Evolutionary conservation across 1,140 invertebrate species (phyloP).

Genomic region (Venturia canescens): DNA sequence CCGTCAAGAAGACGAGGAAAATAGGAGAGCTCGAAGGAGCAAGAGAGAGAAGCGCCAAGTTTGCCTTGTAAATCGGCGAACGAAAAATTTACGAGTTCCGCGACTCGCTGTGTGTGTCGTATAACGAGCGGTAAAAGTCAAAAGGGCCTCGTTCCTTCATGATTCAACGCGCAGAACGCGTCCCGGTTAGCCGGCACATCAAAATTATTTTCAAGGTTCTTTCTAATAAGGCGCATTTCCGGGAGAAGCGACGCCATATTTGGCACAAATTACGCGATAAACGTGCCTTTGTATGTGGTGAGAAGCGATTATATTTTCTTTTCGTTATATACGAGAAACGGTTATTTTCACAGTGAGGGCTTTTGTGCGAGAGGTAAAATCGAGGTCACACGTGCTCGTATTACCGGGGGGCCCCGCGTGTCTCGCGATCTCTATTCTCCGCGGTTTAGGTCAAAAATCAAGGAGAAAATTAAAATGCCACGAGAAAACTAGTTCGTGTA

Average conservation of each 20-base stretch:
- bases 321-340: not conserved
- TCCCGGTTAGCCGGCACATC: not conserved
- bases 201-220: too few species aligned
- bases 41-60: slow-evolving; percentile 32
- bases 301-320: too few species aligned
- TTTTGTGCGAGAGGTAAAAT: too few species aligned
- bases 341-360: too few species aligned
- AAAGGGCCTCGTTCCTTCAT: not conserved
- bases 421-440: too few species aligned
- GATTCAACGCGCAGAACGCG: not conserved
- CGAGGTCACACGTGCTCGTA: too few species aligned
- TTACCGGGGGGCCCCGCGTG: too few species aligned
- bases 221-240: too few species aligned
- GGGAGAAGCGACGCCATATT: too few species aligned
- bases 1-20: not conserved
- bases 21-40: not conserved
- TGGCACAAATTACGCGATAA: too few species aligned
- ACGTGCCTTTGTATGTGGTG: too few species aligned
- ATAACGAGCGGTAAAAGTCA: slow-evolving; percentile 10
- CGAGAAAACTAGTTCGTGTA: not conserved
- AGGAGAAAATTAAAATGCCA: not conserved
- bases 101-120: not conserved
- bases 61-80: slow-evolving; percentile 53
- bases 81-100: slow-evolving; percentile 40
- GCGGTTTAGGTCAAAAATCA: not conserved